A percentile compares a stretch with the other conserved stretches of the same genome.
Conservation (phyloP, 2,888 invertebrate genomes). For the Hipparchia sbordonii region DNA sequence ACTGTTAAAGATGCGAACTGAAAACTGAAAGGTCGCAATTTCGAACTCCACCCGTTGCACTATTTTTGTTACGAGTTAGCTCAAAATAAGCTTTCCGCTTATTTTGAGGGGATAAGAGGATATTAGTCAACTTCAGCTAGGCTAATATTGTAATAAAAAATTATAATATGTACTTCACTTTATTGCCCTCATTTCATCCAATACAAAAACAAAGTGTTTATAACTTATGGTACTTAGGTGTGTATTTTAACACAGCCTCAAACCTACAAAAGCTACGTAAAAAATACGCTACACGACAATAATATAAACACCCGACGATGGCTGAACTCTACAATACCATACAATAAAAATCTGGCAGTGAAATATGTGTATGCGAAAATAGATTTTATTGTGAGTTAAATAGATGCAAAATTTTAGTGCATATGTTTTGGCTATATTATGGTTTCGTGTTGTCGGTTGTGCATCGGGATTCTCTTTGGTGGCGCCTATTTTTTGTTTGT, state of each 20-base stretch:
- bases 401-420: slow-evolving; percentile 21
- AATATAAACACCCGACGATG: slow-evolving; percentile 63
- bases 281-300: slow-evolving; percentile 74
- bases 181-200: slow-evolving; percentile 76
- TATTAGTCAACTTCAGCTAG: too few relatives aligned
- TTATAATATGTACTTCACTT: slow-evolving; percentile 49
- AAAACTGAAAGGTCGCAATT: too few relatives aligned
- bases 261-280: slow-evolving; percentile 70
- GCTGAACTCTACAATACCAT: slow-evolving; percentile 43
- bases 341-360: background rate
- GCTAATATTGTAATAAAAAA: too few relatives aligned
- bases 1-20: too few relatives aligned
- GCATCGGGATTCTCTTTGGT: slow-evolving; percentile 60
- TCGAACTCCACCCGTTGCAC: too few relatives aligned
- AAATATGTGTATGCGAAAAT: slow-evolving; percentile 26
- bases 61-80: too few relatives aligned
- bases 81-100: too few relatives aligned
- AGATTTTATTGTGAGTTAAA: slow-evolving; percentile 17
- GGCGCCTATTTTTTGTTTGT: slow-evolving; percentile 83
- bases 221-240: slow-evolving; percentile 82
- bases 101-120: too few relatives aligned
- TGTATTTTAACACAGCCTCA: slow-evolving; percentile 81
- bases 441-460: slow-evolving; percentile 9
- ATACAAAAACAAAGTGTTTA: slow-evolving; percentile 80
- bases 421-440: background rate